phyloP scores from a whole-genome alignment of 2,797 vertebrate genomes.

The Sciaenops ocellatus region DNA sequence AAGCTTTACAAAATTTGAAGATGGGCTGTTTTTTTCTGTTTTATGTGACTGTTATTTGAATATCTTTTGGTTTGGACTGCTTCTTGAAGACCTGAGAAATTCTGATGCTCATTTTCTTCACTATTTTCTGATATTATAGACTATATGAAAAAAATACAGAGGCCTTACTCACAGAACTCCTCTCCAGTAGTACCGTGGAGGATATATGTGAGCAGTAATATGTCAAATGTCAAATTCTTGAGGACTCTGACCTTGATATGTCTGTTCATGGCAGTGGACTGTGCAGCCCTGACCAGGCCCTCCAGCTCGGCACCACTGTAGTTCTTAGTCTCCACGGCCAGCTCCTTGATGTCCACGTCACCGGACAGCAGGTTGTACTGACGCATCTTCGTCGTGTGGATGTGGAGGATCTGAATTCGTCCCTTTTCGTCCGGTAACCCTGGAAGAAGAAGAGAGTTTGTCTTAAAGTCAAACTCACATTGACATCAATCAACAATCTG shows the following conservation, averaged over 20 bases:
- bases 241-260: slow-evolving; percentile 92
- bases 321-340: slow-evolving; percentile 94
- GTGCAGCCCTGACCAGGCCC: slow-evolving; percentile 94
- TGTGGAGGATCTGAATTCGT: slow-evolving; percentile 93
- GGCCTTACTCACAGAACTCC: not conserved
- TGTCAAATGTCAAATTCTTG: not conserved
- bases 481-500: no score
- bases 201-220: not conserved
- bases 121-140: not conserved
- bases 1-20: not conserved
- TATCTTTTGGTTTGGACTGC: not conserved
- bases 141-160: not conserved
- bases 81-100: not conserved
- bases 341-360: slow-evolving; percentile 91
- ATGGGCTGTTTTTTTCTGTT: not conserved
- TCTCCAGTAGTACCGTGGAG: no score
- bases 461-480: not conserved
- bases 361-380: slow-evolving; percentile 87
- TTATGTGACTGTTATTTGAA: not conserved
- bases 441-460: slow-evolving; percentile 52
- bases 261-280: slow-evolving; percentile 97
- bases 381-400: slow-evolving; percentile 94
- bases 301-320: slow-evolving; percentile 96
- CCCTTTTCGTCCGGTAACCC: slow-evolving; percentile 95
- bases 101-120: not conserved